Percentiles rank a stretch among this genome's conserved stretches.
Evolutionary conservation across 1,140 invertebrate genomes (phyloP).

Genomic region (Drosophila novamexicana): DNA sequence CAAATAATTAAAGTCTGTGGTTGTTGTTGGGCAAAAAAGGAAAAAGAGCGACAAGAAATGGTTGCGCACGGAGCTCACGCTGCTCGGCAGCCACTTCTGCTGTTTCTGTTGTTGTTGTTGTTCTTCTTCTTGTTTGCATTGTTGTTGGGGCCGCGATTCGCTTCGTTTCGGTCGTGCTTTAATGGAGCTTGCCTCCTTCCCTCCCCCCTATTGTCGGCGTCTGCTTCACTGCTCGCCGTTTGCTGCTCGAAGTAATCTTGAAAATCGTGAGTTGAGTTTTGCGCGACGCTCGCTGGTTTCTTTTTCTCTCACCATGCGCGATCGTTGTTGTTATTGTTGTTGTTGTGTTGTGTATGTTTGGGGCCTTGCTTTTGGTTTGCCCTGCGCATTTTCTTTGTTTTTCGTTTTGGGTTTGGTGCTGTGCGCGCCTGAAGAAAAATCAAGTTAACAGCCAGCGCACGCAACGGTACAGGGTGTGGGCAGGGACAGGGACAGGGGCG

Average conservation of each 20-base stretch:
- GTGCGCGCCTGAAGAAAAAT: constrained; percentile 70
- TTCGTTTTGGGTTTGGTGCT: constrained; percentile 49
- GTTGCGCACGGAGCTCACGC: constrained; percentile 47
- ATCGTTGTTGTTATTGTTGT: constrained; percentile 17
- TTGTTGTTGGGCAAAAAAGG: constrained; percentile 40
- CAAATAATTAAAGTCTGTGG: constrained; percentile 34
- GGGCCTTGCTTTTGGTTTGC: constrained; percentile 48
- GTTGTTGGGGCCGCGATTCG: constrained; percentile 28
- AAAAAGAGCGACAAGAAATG: constrained; percentile 44
- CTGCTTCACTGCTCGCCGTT: constrained; percentile 17
- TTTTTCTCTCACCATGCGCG: constrained; percentile 30
- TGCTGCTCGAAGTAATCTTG: constrained; percentile 62
- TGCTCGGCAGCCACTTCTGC: constrained; percentile 38
- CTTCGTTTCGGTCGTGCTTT: constrained; percentile 45
- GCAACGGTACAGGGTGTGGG: constrained; percentile 43
- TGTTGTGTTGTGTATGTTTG: constrained; percentile 44
- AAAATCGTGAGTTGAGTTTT: constrained; percentile 74
- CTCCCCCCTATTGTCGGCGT: constrained; percentile 9
- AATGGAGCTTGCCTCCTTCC: constrained; percentile 47
- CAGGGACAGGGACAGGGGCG: constrained; percentile 22
- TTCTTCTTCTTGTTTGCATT: constrained; percentile 13
- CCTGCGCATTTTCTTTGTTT: constrained; percentile 79
- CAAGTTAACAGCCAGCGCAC: constrained; percentile 75
- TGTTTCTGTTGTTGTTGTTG: constrained; percentile 15
- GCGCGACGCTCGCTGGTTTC: constrained; percentile 52